phyloP scores from a whole-genome alignment of 1,140 invertebrate species.

The Fopius arisanus region DNA sequence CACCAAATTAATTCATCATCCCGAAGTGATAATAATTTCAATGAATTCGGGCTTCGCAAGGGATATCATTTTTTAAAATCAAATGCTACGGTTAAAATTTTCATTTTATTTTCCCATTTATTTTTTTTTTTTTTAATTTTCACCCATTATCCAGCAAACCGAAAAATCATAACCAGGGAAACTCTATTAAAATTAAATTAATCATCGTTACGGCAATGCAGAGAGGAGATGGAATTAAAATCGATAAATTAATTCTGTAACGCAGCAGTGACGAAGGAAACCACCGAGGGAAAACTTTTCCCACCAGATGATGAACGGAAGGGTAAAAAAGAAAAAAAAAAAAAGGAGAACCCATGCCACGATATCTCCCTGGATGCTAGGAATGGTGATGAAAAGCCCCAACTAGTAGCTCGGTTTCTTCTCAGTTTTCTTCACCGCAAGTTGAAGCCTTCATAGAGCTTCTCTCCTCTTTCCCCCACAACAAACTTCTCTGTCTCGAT shows the following conservation, averaged over 20 bases:
- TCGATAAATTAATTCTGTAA: constrained; percentile 7
- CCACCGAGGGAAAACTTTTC: neutral
- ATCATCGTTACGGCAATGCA: neutral
- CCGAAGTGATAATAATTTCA: too few species aligned
- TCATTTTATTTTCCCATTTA: too few species aligned
- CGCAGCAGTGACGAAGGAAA: neutral
- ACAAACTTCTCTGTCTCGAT: neutral
- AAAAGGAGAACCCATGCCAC: neutral
- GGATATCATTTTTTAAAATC: too few species aligned
- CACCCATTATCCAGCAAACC: neutral
- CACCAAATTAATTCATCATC: too few species aligned
- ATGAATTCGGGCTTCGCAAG: too few species aligned
- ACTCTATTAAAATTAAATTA: neutral
- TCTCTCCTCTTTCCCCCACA: neutral
- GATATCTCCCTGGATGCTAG: neutral
- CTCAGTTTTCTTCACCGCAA: constrained; percentile 7
- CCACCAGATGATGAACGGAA: constrained; percentile 3
- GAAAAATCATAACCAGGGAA: neutral
- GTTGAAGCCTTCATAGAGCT: neutral
- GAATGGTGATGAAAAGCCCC: constrained; percentile 24
- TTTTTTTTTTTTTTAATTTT: too few species aligned
- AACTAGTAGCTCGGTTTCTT: neutral
- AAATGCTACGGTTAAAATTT: too few species aligned
- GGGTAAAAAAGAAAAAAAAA: constrained; percentile 13
- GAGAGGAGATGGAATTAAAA: neutral